phyloP scores from a whole-genome alignment of 2,797 vertebrate genomes.

The Ctenopoma multispine region DNA sequence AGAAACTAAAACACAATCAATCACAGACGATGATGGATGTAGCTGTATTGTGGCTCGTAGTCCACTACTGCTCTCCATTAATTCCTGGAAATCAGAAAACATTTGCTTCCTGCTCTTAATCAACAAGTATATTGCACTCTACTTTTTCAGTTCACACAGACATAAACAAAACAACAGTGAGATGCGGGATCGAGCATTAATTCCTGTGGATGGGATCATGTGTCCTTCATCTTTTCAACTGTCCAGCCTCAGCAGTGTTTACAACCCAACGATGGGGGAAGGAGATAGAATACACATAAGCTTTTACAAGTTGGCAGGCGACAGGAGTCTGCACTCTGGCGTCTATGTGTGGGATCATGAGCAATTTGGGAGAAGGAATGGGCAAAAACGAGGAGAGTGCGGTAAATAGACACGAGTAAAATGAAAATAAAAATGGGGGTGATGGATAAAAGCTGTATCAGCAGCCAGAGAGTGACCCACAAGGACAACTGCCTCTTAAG shows the following conservation, averaged over 20 bases:
- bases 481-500: slow-evolving; percentile 43
- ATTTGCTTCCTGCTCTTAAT: slow-evolving; percentile 21
- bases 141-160: slow-evolving; percentile 16
- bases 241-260: slow-evolving; percentile 27
- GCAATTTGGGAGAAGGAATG: neutral
- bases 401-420: slow-evolving; percentile 18
- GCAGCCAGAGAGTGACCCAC: slow-evolving; percentile 13
- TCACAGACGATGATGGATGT: neutral
- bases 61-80: slow-evolving; percentile 34
- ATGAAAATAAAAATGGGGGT: neutral
- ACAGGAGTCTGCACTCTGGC: slow-evolving; percentile 33
- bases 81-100: slow-evolving; percentile 13
- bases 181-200: neutral
- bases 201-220: slow-evolving; percentile 33
- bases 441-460: slow-evolving; percentile 26
- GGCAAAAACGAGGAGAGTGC: neutral
- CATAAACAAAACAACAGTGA: neutral
- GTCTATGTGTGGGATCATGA: neutral
- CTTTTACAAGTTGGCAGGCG: slow-evolving; percentile 49
- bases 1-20: slow-evolving; percentile 31
- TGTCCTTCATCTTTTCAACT: slow-evolving; percentile 31
- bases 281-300: slow-evolving; percentile 4
- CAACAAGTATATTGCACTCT: slow-evolving; percentile 28
- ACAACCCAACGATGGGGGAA: slow-evolving; percentile 22
- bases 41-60: slow-evolving; percentile 9